Percentiles rank a stretch among this genome's conserved stretches.
These are phyloP conservation scores for Lasiurus cinereus DNA, from an alignment of 2,113 vertebrate species.

Conservation along the genomic window DNA sequence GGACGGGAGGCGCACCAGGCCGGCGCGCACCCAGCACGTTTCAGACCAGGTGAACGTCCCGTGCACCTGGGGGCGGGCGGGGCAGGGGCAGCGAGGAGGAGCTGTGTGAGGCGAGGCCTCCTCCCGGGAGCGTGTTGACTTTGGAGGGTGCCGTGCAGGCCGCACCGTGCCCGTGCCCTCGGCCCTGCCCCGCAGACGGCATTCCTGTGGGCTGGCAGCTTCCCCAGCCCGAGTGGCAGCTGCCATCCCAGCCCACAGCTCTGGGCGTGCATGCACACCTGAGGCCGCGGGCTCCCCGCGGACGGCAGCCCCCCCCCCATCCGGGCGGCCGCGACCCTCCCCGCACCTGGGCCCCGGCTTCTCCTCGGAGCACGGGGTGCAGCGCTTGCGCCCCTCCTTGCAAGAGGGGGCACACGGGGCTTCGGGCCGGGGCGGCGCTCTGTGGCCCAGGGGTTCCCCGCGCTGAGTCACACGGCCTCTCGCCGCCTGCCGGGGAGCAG, in stretches of 20 bases:
- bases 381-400: fast-evolving
- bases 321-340: fast-evolving
- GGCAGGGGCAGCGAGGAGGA: not conserved
- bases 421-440: not conserved
- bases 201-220: constrained; percentile 55
- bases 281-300: not conserved
- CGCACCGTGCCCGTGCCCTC: not conserved
- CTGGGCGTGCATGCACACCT: not conserved
- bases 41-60: not conserved
- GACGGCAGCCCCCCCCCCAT: fast-evolving
- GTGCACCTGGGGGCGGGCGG: not conserved
- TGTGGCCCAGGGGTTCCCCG: not conserved
- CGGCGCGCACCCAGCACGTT: not conserved
- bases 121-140: not conserved
- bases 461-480: not conserved
- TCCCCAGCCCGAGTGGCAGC: not conserved
- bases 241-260: not conserved
- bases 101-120: not conserved
- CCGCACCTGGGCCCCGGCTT: not conserved
- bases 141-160: not conserved
- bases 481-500: not conserved
- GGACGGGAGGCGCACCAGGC: not conserved
- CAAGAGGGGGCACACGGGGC: not conserved
- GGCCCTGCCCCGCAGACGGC: constrained; percentile 58
- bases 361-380: too few species aligned